Evolutionary conservation across 2,797 vertebrate species (phyloP).

Genomic region (Microchirus variegatus): DNA sequence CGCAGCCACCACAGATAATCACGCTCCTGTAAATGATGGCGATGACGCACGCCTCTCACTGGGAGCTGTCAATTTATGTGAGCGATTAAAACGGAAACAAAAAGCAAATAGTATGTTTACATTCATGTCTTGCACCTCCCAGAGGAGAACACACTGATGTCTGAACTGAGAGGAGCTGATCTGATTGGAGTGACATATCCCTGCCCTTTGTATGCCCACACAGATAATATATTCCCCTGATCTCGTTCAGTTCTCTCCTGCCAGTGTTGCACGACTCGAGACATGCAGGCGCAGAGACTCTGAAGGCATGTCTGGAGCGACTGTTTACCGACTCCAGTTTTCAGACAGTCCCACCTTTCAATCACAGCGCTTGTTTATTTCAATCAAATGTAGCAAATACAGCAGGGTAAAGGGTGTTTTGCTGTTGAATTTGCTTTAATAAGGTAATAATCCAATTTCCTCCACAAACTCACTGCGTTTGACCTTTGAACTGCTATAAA

Average conservation of each 20-base stretch:
- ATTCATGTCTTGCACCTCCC: constrained; percentile 18
- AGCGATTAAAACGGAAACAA: constrained; percentile 13
- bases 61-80: neutral
- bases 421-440: constrained; percentile 3
- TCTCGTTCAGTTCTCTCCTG: constrained; percentile 24
- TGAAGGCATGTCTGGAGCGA: neutral
- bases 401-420: neutral
- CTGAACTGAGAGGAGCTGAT: constrained; percentile 22
- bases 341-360: constrained; percentile 1
- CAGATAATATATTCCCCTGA: constrained; percentile 27
- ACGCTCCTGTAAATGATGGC: neutral
- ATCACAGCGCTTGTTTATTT: neutral
- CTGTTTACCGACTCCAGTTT: constrained; percentile 5
- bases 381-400: neutral
- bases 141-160: constrained; percentile 17
- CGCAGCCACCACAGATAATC: neutral
- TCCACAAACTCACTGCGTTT: constrained; percentile 3
- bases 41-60: neutral
- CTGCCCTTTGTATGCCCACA: constrained; percentile 19
- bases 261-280: constrained; percentile 1
- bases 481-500: constrained; percentile 39
- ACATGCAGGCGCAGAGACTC: constrained; percentile 1
- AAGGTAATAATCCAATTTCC: constrained; percentile 22
- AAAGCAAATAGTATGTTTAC: constrained; percentile 11
- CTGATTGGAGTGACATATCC: constrained; percentile 41